Base-by-base conservation (phyloP, 1,140 invertebrate species). In the Gonatopus flavifemur region DNA sequence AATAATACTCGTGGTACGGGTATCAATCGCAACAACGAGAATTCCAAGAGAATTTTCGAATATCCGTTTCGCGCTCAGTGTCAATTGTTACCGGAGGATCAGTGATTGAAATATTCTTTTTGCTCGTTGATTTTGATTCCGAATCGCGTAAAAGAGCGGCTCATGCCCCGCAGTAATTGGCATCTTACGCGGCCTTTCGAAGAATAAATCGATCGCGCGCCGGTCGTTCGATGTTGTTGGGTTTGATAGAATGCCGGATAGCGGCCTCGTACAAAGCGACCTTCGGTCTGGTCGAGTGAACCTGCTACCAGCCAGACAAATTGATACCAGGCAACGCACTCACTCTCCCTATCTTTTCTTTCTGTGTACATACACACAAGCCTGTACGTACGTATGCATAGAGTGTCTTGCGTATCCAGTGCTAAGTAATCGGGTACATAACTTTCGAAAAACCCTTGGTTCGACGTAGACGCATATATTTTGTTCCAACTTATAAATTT, bases 321-420 rank as follows among this genome's bases (percentile, higher is more conserved):
- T 74, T 75, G 72, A 73, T 73, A 75, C 70, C 70, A 71, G 67
- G 62, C 68, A 72, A 72, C 67, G 71, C 69, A 67, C 70, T 72
- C 64, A 57, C 62, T 72, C 64, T 67, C 59, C 62, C 61, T 71
- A 69, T 70, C 66, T 66, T 61, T 62, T 50, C 60, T 52, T 55
- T 43, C 51, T 44, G 52, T 43, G 45, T 40, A 44, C 21, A 42
- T n/a, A n/a, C n/a, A n/a, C n/a, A n/a, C n/a, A 53, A 56, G 53
- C 57, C 46, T 57, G 21, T 30, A 36, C 6, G 45, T 61, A 49
- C 48, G 52, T 59, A 61, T n/a, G n/a, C n/a, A n/a, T n/a, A n/a
- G n/a, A n/a, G n/a, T n/a, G n/a, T n/a, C n/a, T n/a, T n/a, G n/a
- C n/a, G n/a, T n/a, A n/a, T n/a, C n/a, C n/a, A n/a, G n/a, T n/a